Evolutionary conservation across 1,140 invertebrate genomes (phyloP), one percentile per base, ranked within the genome.

Genomic region (Drosophila biarmipes): DNA sequence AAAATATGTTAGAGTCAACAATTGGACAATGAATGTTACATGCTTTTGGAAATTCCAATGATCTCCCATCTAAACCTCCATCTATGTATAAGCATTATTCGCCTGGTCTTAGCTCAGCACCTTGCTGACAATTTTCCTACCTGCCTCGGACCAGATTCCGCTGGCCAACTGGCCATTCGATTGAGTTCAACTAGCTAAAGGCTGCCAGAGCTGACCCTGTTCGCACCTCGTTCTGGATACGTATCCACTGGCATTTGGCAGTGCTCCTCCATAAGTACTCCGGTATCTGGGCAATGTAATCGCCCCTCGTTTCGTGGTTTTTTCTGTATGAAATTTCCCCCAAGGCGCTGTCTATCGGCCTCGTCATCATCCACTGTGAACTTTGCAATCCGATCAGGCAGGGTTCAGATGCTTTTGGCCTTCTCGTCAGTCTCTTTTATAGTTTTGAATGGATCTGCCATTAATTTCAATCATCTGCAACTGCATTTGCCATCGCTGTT

Each of bases 341-440:
- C 31, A 74, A 75, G 81, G 82, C 82, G 58, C 54, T 86, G 81
- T 81, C 82, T 75, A 87, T 86, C 82, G 81, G 67, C 78, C 48
- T 57, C 81, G 51, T 58, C 68, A 56, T 56, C 51, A 53, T 59
- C 67, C 54, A 43, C 59, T 62, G 74, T 63, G 71, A 72, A 87
- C 80, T 72, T 72, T 78, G 59, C 42, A 37, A 54, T 43, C 54
- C 58, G 55, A 43, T 58, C 55, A 45, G 34, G 14, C 34, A 17
- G 66, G 15, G 66, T 69, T 69, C 66, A 38, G 42, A 38, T 63
- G 58, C 31, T 35, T 45, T 37, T 69, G 66, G 66, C 66, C 66
- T 69, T 69, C 66, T 55, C 48, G 12, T 19, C 34, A 68, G 43
- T 31, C 14, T 45, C 24, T 73, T 61, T 59, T 61, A 35, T 52